A percentile compares a stretch with the other conserved stretches of the same genome.
Conservation (phyloP, 1,140 invertebrate genomes). For the Caenorhabditis inopinata region DNA sequence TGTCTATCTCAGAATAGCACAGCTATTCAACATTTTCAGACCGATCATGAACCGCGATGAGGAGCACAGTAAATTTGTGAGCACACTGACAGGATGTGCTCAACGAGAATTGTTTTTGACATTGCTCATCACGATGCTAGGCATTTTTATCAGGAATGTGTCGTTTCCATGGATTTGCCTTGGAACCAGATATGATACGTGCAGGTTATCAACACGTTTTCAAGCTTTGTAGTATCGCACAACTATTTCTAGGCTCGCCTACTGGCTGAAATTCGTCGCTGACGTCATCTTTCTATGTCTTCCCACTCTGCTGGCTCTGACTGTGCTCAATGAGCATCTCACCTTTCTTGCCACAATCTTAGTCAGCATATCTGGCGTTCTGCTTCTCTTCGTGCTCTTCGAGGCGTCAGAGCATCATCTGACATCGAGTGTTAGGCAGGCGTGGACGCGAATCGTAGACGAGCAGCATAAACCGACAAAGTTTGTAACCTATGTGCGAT, state of each 20-base stretch:
- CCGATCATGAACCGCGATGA: too few species aligned
- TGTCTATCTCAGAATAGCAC: too few species aligned
- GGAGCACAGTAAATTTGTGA: slow-evolving; percentile 19
- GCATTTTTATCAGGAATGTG: slow-evolving; percentile 42
- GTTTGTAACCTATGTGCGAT: slow-evolving; percentile 49
- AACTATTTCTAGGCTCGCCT: too few species aligned
- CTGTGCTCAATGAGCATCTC: background rate
- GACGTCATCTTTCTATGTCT: slow-evolving; percentile 5
- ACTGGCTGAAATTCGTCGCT: background rate
- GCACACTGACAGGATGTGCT: slow-evolving; percentile 17
- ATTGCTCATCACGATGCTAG: slow-evolving; percentile 12
- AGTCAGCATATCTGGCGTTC: background rate
- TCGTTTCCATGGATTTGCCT: slow-evolving; percentile 48
- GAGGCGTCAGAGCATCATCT: slow-evolving; percentile 26
- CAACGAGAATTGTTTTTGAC: slow-evolving; percentile 41
- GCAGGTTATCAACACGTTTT: background rate
- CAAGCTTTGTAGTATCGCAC: background rate
- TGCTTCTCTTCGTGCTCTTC: slow-evolving; percentile 28
- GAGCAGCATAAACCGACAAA: slow-evolving; percentile 45
- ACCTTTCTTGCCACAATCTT: background rate
- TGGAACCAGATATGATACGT: background rate
- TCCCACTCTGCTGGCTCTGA: background rate
- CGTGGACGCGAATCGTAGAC: slow-evolving; percentile 44
- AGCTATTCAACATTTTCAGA: too few species aligned
- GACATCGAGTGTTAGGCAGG: background rate